These are phyloP conservation scores for Paramormyrops kingsleyae DNA, from an alignment of 2,113 vertebrate species.

Conservation along the genomic window DNA sequence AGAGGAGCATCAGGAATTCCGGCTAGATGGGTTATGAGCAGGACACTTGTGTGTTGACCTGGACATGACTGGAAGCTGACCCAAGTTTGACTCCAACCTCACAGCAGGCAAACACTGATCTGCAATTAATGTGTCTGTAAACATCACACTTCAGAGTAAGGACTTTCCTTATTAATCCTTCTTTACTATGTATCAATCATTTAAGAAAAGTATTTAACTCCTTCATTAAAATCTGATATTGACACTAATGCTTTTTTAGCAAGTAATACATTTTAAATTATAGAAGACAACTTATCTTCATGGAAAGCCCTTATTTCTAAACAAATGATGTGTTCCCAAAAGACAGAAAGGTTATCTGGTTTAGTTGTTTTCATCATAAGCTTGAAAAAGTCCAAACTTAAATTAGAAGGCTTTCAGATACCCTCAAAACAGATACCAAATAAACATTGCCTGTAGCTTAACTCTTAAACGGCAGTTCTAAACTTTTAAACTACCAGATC, in stretches of 20 bases:
- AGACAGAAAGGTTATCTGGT: neutral
- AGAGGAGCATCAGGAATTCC: neutral
- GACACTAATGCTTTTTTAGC: neutral
- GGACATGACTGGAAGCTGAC: slow-evolving; percentile 67
- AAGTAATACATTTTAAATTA: neutral
- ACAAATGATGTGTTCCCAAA: neutral
- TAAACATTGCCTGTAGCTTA: neutral
- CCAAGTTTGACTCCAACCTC: slow-evolving; percentile 63
- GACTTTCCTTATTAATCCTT: slow-evolving; percentile 7
- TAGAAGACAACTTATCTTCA: neutral
- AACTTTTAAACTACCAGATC: neutral
- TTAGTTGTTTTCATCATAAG: neutral
- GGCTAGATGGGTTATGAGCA: neutral
- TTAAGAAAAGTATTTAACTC: neutral
- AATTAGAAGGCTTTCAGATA: neutral
- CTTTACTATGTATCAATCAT: neutral
- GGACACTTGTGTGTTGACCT: slow-evolving; percentile 51
- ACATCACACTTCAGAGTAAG: slow-evolving; percentile 67
- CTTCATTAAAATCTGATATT: neutral
- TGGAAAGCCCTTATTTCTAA: neutral
- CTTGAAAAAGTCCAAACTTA: neutral
- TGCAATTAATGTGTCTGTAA: slow-evolving; percentile 64
- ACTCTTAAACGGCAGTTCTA: neutral
- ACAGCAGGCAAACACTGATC: slow-evolving; percentile 68
- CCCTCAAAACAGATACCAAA: neutral